Percentiles rank a stretch among this genome's conserved stretches.
phyloP scores from a whole-genome alignment of 1,140 invertebrate species.

The Planococcus citri region DNA sequence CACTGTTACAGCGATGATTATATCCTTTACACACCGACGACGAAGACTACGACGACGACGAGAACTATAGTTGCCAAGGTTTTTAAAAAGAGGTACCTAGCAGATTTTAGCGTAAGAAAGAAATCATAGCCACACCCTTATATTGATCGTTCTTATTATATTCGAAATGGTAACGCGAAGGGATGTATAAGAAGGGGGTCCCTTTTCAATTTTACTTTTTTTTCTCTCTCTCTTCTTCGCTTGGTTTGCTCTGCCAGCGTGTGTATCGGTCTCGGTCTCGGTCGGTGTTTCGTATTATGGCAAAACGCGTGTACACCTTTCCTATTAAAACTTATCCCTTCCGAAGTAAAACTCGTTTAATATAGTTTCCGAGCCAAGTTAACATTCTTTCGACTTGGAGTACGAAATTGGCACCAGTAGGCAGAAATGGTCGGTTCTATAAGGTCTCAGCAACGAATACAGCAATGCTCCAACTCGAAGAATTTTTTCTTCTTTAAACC shows the following conservation, averaged over 20 bases:
- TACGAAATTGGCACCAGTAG: background rate
- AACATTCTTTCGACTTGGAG: constrained; percentile 13
- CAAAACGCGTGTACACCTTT: background rate
- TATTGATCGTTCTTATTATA: constrained; percentile 15
- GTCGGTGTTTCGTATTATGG: background rate
- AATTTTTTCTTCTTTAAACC: too few relatives aligned
- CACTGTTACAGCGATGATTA: too few relatives aligned
- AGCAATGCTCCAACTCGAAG: too few relatives aligned
- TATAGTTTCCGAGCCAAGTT: background rate
- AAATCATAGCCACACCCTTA: constrained; percentile 10
- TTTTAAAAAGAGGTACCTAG: background rate
- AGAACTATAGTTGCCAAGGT: constrained; percentile 5
- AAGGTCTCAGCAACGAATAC: too few relatives aligned
- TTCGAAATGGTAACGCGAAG: background rate
- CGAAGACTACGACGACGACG: too few relatives aligned
- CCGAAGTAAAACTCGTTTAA: constrained; percentile 12
- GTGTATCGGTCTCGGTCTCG: background rate
- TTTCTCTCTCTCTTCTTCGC: constrained; percentile 9
- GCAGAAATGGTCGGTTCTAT: background rate
- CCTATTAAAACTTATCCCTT: constrained; percentile 13
- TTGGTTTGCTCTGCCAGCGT: background rate
- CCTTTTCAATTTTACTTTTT: constrained; percentile 9
- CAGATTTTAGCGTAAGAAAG: constrained; percentile 1
- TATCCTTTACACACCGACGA: too few relatives aligned
- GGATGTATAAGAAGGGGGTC: background rate